Evolutionary conservation across 2,888 invertebrate genomes (phyloP).

Genomic region (Unio pictorum): DNA sequence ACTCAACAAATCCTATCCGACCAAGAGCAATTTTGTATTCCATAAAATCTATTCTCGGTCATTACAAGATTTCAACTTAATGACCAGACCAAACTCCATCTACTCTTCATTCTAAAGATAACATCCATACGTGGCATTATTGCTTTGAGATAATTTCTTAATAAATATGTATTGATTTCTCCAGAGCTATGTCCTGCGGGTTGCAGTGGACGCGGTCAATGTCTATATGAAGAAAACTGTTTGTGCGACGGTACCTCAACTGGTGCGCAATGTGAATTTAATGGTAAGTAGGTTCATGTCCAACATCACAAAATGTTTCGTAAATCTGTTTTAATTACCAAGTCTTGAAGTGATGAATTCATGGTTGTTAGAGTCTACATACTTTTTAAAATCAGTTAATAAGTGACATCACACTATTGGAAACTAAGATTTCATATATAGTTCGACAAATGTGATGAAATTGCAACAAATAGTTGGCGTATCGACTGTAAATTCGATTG

Average conservation of each 20-base stretch:
- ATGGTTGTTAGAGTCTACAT: background rate
- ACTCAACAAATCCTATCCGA: too few relatives aligned
- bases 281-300: slow-evolving; percentile 11
- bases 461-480: too few relatives aligned
- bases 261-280: slow-evolving; percentile 32
- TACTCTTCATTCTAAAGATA: too few relatives aligned
- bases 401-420: background rate
- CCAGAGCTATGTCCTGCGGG: slow-evolving; percentile 37
- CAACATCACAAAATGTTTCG: background rate
- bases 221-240: slow-evolving; percentile 30
- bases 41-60: too few relatives aligned
- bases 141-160: too few relatives aligned
- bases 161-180: slow-evolving; percentile 1
- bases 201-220: slow-evolving; percentile 40
- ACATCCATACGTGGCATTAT: too few relatives aligned
- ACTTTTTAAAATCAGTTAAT: background rate
- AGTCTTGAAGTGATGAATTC: background rate
- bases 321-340: background rate
- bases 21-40: too few relatives aligned
- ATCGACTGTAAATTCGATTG: too few relatives aligned
- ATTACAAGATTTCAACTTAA: too few relatives aligned
- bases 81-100: too few relatives aligned
- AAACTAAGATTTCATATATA: too few relatives aligned
- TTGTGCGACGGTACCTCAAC: slow-evolving; percentile 26
- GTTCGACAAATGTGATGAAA: too few relatives aligned